These are phyloP conservation scores for Tonatia bakeri DNA, from an alignment of 2,113 vertebrate genomes.

Conservation along the genomic window DNA sequence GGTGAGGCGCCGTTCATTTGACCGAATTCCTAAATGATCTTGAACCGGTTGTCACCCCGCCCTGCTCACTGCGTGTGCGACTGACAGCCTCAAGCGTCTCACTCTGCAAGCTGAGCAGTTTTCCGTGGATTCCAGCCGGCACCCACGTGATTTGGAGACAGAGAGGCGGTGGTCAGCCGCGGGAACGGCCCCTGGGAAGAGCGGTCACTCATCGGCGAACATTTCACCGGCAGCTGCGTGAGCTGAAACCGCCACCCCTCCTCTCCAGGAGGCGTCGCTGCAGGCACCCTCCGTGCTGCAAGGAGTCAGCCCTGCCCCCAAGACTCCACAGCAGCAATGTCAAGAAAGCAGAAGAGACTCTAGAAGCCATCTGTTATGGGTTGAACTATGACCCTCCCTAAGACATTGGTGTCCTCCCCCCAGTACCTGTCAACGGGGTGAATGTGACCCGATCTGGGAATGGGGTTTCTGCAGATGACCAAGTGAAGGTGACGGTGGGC, in stretches of 20 bases:
- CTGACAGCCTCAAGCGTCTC: background rate
- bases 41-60: slow-evolving; percentile 38
- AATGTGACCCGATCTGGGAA: background rate
- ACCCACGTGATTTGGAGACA: background rate
- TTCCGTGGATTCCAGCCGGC: slow-evolving; percentile 53
- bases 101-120: slow-evolving; percentile 41
- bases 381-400: background rate
- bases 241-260: background rate
- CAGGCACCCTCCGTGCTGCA: accelerated
- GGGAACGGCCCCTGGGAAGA: background rate
- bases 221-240: no score
- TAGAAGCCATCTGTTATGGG: background rate
- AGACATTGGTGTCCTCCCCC: background rate
- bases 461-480: background rate
- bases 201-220: no score
- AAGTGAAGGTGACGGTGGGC: background rate
- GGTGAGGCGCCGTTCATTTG: slow-evolving; percentile 41
- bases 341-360: background rate
- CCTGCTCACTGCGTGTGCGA: background rate
- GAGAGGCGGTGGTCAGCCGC: background rate
- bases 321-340: accelerated
- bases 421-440: no score
- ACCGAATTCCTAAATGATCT: slow-evolving; percentile 48
- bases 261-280: background rate
- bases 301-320: background rate